Evolutionary conservation across 2,797 vertebrate species (phyloP).

Genomic region (Diglossa cyanea): DNA sequence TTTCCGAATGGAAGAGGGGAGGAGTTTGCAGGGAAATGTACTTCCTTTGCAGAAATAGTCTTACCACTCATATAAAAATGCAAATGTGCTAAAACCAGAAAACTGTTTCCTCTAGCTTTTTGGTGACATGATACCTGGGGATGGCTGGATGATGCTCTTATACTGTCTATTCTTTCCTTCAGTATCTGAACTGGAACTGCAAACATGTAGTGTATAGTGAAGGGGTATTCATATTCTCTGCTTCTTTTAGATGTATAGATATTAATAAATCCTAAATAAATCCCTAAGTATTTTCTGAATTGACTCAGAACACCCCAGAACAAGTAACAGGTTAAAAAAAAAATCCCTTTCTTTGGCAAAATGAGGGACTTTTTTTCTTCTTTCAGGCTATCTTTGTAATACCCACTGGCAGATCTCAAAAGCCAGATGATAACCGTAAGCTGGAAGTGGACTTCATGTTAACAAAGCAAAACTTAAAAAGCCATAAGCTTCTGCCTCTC

Average conservation of each 20-base stretch:
- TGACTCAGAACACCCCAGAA: background rate
- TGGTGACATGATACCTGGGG: background rate
- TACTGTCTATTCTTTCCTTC: background rate
- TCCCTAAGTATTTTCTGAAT: background rate
- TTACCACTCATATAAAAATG: background rate
- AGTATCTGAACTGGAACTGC: background rate
- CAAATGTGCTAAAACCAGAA: background rate
- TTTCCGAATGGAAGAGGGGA: background rate
- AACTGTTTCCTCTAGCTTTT: background rate
- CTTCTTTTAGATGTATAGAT: background rate
- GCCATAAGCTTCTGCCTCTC: background rate
- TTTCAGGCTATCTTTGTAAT: background rate
- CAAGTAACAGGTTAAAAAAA: background rate
- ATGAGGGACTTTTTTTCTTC: background rate
- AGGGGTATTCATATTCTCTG: background rate
- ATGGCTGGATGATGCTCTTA: background rate
- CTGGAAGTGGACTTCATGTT: background rate
- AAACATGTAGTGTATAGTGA: background rate
- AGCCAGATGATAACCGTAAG: background rate
- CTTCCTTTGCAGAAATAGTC: background rate
- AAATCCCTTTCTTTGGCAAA: background rate
- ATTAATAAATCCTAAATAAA: background rate
- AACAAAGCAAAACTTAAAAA: constrained; percentile 5
- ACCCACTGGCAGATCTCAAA: background rate
- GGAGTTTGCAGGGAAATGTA: background rate